phyloP scores from a whole-genome alignment of 2,888 invertebrate species.

The Desoria tigrina region DNA sequence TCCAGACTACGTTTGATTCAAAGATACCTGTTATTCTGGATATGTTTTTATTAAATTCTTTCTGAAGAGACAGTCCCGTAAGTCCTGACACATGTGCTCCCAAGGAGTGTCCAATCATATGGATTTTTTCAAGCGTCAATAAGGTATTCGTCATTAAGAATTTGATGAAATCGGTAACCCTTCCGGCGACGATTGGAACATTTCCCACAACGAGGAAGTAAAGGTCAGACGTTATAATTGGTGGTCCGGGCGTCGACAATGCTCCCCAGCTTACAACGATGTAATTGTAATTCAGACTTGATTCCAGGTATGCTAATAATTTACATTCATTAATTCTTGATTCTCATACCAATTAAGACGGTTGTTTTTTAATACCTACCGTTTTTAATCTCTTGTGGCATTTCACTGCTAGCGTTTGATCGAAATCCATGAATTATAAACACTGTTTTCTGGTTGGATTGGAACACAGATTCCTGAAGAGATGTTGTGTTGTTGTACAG shows the following conservation, averaged over 20 bases:
- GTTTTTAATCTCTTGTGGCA: conserved; percentile 26
- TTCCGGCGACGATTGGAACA: conserved; percentile 19
- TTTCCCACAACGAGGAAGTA: conserved; percentile 17
- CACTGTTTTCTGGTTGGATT: conserved; percentile 17
- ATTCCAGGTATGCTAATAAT: conserved; percentile 23
- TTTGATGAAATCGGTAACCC: conserved; percentile 24
- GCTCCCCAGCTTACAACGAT: conserved; percentile 31
- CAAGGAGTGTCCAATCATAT: not conserved
- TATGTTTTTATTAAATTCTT: conserved; percentile 1
- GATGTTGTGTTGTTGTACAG: conserved; percentile 9
- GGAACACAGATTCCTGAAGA: not conserved
- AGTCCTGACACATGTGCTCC: conserved; percentile 26
- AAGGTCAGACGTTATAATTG: not conserved
- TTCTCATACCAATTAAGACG: not conserved
- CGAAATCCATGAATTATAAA: conserved; percentile 36
- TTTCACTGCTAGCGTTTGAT: conserved; percentile 25
- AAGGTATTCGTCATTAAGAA: too few species aligned
- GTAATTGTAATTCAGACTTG: conserved; percentile 20
- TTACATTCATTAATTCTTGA: conserved; percentile 8
- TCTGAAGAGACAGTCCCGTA: conserved; percentile 2
- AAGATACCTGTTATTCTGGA: too few species aligned
- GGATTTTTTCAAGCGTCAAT: conserved; percentile 5
- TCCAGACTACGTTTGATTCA: too few species aligned
- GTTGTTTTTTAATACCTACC: conserved; percentile 29
- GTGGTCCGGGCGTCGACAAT: conserved; percentile 21